phyloP scores from a whole-genome alignment of 2,888 invertebrate genomes.

The Dysmachus trigonus region DNA sequence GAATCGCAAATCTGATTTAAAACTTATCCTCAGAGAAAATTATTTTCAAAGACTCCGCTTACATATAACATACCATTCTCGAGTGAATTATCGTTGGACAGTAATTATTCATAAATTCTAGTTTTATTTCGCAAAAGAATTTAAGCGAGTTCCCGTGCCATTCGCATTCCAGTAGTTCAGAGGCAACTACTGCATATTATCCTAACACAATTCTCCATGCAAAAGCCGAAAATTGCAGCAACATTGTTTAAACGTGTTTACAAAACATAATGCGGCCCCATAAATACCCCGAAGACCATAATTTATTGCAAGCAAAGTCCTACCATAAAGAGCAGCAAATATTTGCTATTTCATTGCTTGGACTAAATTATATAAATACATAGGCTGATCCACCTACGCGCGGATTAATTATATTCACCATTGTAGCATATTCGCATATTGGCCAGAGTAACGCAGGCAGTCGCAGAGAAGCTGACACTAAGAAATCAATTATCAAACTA shows the following conservation, averaged over 20 bases:
- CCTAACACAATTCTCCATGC: not conserved
- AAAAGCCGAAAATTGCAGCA: not conserved
- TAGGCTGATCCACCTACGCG: slow-evolving; percentile 8
- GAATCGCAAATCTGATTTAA: not conserved
- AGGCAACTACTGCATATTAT: not conserved
- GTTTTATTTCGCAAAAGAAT: not conserved
- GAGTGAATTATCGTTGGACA: not conserved
- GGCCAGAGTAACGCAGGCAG: not conserved
- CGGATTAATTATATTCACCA: not conserved
- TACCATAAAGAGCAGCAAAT: not conserved
- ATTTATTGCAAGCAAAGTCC: not conserved
- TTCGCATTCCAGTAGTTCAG: not conserved
- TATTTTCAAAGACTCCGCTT: not conserved
- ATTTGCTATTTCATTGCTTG: not conserved
- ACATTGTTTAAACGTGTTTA: not conserved
- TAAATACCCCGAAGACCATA: not conserved
- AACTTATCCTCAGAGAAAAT: not conserved
- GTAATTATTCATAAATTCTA: not conserved
- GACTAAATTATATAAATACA: slow-evolving; percentile 1
- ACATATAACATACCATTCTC: not conserved
- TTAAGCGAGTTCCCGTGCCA: not conserved
- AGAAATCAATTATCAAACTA: slow-evolving; percentile 11
- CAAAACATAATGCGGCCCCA: not conserved
- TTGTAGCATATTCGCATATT: not conserved
- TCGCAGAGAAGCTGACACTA: not conserved